phyloP scores from a whole-genome alignment of 2,113 vertebrate genomes.

The Lipophrys pholis region DNA sequence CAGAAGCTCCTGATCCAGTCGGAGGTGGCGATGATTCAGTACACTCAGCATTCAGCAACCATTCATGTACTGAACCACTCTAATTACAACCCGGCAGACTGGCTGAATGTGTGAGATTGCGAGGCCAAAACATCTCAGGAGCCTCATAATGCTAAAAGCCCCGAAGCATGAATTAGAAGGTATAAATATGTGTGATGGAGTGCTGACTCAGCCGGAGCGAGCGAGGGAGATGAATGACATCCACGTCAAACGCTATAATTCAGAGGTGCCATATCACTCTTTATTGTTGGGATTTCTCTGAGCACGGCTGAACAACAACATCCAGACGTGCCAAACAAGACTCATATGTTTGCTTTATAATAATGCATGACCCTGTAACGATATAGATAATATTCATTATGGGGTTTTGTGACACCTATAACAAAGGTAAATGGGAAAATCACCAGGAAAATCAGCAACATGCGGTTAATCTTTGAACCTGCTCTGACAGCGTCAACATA shows the following conservation, averaged over 20 bases:
- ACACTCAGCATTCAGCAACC: slow-evolving; percentile 1
- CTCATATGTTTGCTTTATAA: slow-evolving; percentile 9
- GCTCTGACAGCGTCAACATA: slow-evolving; percentile 2
- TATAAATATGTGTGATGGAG: slow-evolving; percentile 17
- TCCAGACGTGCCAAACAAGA: background rate
- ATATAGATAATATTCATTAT: slow-evolving; percentile 31
- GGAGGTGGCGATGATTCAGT: slow-evolving; percentile 19
- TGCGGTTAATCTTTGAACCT: slow-evolving; percentile 8
- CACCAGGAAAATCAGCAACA: slow-evolving; percentile 6
- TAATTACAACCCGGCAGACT: slow-evolving; percentile 4
- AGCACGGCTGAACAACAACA: background rate
- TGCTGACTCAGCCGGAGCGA: slow-evolving; percentile 24
- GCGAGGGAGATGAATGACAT: slow-evolving; percentile 25
- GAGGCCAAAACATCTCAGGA: slow-evolving; percentile 10
- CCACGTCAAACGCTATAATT: slow-evolving; percentile 42
- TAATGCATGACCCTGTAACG: slow-evolving; percentile 12
- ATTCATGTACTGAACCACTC: slow-evolving; percentile 14
- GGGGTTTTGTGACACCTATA: slow-evolving; percentile 9
- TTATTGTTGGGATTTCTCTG: slow-evolving; percentile 19
- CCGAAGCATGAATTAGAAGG: slow-evolving; percentile 12
- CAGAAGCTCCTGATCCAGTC: background rate
- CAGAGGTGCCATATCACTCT: background rate
- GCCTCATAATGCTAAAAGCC: background rate
- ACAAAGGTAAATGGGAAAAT: slow-evolving; percentile 19
- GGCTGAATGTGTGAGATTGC: background rate